Percentiles rank a stretch among this genome's conserved stretches.
These are phyloP conservation scores for Drosophila anomalata DNA, from an alignment of 2,888 invertebrate species.

Conservation along the genomic window DNA sequence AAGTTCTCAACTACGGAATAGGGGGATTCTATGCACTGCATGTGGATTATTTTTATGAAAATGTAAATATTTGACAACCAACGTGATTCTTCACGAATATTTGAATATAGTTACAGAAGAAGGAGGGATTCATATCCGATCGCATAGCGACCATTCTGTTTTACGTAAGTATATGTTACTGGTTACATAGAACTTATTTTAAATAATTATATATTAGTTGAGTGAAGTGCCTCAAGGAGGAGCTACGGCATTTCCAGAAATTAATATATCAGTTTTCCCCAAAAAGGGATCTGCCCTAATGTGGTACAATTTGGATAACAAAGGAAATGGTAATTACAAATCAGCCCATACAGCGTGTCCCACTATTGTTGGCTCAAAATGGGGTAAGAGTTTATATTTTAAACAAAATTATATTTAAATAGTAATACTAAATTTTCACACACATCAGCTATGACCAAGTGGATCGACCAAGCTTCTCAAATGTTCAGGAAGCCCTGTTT, in stretches of 20 bases:
- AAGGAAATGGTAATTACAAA: constrained; percentile 95
- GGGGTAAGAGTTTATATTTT: constrained; percentile 88
- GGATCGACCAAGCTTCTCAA: background rate
- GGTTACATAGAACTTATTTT: background rate
- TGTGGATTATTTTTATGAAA: constrained; percentile 61
- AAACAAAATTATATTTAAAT: background rate
- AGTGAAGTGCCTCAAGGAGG: constrained; percentile 98
- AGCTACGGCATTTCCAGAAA: constrained; percentile 97
- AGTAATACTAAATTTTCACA: background rate
- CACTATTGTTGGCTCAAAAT: constrained; percentile 96
- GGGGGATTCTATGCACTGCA: constrained; percentile 86
- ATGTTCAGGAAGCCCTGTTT: background rate
- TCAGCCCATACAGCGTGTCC: constrained; percentile 96
- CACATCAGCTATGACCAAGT: background rate
- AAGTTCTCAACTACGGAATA: too few species aligned
- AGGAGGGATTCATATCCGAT: constrained; percentile 47
- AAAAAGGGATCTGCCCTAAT: constrained; percentile 87
- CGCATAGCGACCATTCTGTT: constrained; percentile 82
- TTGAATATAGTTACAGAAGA: background rate
- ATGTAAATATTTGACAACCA: background rate
- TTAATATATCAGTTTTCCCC: constrained; percentile 85
- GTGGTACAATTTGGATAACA: constrained; percentile 96
- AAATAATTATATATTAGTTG: constrained; percentile 87
- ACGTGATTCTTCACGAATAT: background rate
- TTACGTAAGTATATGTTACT: constrained; percentile 74